phyloP scores from a whole-genome alignment of 2,113 vertebrate genomes.

The Apodemus sylvaticus region DNA sequence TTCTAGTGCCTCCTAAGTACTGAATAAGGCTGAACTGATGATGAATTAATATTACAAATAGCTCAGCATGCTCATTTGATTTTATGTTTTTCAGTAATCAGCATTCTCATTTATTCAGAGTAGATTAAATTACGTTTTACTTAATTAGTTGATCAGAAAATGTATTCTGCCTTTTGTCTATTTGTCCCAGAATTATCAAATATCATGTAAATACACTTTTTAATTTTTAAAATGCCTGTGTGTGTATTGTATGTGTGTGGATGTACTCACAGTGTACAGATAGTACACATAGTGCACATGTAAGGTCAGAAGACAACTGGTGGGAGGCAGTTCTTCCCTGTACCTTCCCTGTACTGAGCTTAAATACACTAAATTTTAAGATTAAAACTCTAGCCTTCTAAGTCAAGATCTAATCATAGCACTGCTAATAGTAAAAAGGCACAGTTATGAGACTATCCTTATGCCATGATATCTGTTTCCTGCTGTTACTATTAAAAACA shows the following conservation, averaged over 20 bases:
- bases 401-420: conserved; percentile 22
- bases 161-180: conserved; percentile 9
- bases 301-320: background rate
- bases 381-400: conserved; percentile 16
- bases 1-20: background rate
- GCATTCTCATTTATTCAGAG: conserved; percentile 38
- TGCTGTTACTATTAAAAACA: conserved; percentile 10
- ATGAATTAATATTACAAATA: background rate
- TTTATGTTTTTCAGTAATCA: conserved; percentile 1
- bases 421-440: background rate
- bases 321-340: background rate
- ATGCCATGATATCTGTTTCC: background rate
- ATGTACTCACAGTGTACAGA: background rate
- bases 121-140: background rate
- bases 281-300: background rate
- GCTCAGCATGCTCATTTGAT: background rate
- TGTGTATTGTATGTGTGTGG: background rate
- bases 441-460: background rate
- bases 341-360: background rate
- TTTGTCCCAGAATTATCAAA: conserved; percentile 54
- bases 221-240: background rate
- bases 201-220: background rate
- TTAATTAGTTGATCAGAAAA: conserved; percentile 49
- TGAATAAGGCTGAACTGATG: background rate
- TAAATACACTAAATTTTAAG: background rate